These are phyloP conservation scores for Pristionchus exspectatus DNA, from an alignment of 2,888 invertebrate species.

Conservation along the genomic window DNA sequence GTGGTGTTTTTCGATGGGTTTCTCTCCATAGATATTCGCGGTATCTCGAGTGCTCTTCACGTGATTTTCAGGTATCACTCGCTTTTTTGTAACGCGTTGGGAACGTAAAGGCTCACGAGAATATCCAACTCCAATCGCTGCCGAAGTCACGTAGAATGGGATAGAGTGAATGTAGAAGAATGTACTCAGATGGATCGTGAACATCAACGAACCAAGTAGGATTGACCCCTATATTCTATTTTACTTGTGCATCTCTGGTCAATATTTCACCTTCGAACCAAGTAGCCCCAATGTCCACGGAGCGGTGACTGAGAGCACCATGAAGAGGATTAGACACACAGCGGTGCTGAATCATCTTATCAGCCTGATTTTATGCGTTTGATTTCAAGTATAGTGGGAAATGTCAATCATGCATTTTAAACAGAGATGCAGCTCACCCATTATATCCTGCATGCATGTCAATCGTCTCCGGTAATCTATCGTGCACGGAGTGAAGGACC, in stretches of 20 bases:
- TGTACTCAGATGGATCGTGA: conserved; percentile 58
- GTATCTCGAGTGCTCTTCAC: too few relatives aligned
- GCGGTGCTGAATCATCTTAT: neutral
- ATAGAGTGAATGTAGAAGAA: conserved; percentile 66
- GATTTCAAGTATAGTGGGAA: too few relatives aligned
- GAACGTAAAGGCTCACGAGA: conserved; percentile 61
- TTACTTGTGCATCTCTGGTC: neutral
- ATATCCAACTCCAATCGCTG: conserved; percentile 63
- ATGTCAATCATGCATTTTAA: too few relatives aligned
- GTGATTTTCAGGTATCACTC: too few relatives aligned
- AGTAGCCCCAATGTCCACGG: conserved; percentile 30
- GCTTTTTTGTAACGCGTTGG: too few relatives aligned
- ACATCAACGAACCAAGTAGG: conserved; percentile 1
- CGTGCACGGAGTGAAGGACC: conserved; percentile 68
- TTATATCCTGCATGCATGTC: conserved; percentile 65
- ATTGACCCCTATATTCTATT: conserved; percentile 7
- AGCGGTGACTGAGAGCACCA: neutral
- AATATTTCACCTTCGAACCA: conserved; percentile 22
- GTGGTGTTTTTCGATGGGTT: too few relatives aligned
- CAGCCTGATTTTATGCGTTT: neutral
- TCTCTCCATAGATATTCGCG: too few relatives aligned
- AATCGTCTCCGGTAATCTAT: conserved; percentile 61
- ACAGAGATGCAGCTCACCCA: conserved; percentile 62
- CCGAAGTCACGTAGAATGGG: conserved; percentile 62
- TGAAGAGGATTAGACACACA: neutral